Conservation (phyloP, 1,140 invertebrate genomes). For the Kradibia gibbosae region DNA sequence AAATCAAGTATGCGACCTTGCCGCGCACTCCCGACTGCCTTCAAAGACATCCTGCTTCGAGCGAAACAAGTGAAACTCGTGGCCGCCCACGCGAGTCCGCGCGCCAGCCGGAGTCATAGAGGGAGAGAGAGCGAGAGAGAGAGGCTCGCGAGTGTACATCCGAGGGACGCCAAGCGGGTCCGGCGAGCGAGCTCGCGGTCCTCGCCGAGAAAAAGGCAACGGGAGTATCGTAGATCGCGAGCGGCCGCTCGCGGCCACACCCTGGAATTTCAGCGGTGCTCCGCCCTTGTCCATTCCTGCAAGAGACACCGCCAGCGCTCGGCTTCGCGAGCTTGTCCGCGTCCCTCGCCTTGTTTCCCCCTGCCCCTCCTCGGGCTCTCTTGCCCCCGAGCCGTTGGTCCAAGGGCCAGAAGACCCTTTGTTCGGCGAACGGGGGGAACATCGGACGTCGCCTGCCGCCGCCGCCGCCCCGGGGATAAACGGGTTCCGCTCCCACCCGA, state of each 20-base stretch:
- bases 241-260: conserved; percentile 57
- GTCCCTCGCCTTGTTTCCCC: neutral
- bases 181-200: no score
- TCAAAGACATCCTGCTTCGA: conserved; percentile 40
- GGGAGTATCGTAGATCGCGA: neutral
- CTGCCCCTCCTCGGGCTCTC: neutral
- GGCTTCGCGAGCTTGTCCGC: no score
- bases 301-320: conserved; percentile 3
- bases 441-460: no score
- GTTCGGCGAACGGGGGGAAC: no score
- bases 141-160: neutral
- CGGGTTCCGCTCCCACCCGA: no score
- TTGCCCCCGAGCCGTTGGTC: neutral
- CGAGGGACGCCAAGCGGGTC: neutral
- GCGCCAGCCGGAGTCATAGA: neutral
- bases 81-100: conserved; percentile 2
- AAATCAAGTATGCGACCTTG: conserved; percentile 20
- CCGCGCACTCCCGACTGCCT: conserved; percentile 11
- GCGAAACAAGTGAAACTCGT: conserved; percentile 44
- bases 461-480: no score
- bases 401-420: no score
- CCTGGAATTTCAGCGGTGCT: conserved; percentile 65
- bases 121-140: no score
- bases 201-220: conserved; percentile 10
- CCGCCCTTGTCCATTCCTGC: conserved; percentile 36